Evolutionary conservation across 2,888 invertebrate species (phyloP).

Genomic region (Schizotus pectinicornis): DNA sequence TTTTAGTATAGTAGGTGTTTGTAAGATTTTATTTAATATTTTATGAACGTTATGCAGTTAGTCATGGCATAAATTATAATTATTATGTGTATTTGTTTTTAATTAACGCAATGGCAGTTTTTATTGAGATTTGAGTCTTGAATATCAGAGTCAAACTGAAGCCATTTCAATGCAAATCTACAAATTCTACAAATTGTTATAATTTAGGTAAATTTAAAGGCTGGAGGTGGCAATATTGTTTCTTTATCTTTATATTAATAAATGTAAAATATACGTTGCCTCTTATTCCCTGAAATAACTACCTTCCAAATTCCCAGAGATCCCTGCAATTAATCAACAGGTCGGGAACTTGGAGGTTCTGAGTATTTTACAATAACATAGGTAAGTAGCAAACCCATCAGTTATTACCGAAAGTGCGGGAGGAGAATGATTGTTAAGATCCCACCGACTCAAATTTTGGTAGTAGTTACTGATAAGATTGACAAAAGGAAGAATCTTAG

Average conservation of each 20-base stretch:
- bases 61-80: too few species aligned
- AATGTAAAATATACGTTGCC: conserved; percentile 4
- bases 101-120: conserved; percentile 1
- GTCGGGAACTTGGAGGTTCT: too few species aligned
- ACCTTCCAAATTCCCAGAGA: too few species aligned
- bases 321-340: too few species aligned
- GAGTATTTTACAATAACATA: too few species aligned
- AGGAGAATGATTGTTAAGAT: too few species aligned
- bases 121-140: neutral
- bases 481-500: too few species aligned
- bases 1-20: conserved; percentile 22
- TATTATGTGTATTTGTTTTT: too few species aligned
- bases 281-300: neutral
- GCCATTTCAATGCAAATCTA: conserved; percentile 46
- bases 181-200: conserved; percentile 24
- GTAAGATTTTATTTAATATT: conserved; percentile 17
- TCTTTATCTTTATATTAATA: conserved; percentile 33
- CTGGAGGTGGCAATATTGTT: conserved; percentile 57
- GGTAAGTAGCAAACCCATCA: too few species aligned
- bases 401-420: too few species aligned
- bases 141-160: conserved; percentile 12
- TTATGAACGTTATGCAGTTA: neutral
- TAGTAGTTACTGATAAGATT: too few species aligned
- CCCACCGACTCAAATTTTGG: too few species aligned
- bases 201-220: conserved; percentile 44